Conservation (phyloP, 2,888 invertebrate genomes). For the Lithosia quadra region DNA sequence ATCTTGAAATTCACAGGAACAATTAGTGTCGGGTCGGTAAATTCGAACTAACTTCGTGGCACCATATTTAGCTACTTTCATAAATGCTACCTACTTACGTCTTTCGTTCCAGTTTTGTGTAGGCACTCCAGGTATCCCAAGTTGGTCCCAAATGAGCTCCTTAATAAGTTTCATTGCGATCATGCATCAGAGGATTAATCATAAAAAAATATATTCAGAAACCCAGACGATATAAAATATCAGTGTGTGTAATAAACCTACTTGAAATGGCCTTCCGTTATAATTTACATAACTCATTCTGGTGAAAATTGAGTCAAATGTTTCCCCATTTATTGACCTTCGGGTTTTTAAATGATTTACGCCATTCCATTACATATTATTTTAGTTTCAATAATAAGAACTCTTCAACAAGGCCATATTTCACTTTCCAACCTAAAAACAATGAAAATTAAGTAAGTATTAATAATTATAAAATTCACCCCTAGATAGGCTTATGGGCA, state of each 20-base stretch:
- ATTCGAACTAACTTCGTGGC: no score
- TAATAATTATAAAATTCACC: no score
- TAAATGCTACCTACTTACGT: no score
- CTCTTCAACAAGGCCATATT: not conserved
- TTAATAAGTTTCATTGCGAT: not conserved
- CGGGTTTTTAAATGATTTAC: not conserved
- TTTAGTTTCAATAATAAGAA: not conserved
- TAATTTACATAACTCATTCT: not conserved
- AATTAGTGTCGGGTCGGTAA: no score
- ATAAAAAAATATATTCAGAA: not conserved
- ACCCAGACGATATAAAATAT: not conserved
- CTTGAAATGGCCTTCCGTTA: not conserved
- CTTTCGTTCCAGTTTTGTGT: no score
- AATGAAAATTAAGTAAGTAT: no score
- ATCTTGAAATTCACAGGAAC: no score
- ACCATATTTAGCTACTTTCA: no score
- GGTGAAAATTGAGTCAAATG: not conserved
- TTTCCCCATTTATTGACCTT: not conserved
- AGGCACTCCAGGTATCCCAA: not conserved
- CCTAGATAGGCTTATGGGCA: no score
- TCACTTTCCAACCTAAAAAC: not conserved
- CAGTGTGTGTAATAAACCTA: not conserved
- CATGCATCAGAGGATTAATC: not conserved
- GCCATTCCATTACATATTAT: not conserved
- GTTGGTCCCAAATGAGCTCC: not conserved